A percentile compares a stretch with the other conserved stretches of the same genome.
Conservation (phyloP, 2,113 vertebrate species). For the Pituophis catenifer region DNA sequence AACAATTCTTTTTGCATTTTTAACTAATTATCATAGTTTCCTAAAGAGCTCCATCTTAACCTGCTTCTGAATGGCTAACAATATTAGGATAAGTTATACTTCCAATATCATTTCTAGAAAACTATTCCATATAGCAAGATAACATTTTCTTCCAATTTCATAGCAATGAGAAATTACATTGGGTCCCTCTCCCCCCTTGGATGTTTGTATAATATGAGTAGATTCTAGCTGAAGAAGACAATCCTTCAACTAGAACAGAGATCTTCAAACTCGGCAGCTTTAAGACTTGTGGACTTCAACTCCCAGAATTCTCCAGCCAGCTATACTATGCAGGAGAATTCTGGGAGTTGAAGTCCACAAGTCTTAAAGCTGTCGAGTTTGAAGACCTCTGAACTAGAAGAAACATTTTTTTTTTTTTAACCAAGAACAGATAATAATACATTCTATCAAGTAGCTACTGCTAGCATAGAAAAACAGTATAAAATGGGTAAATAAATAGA, state of each 20-base stretch:
- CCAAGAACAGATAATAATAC: neutral
- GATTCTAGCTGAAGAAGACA: neutral
- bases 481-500: neutral
- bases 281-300: no score
- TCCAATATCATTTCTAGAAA: neutral
- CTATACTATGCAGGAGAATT: no score
- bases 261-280: no score
- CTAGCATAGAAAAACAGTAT: neutral
- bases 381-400: no score
- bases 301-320: no score
- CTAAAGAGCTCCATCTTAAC: neutral
- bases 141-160: neutral
- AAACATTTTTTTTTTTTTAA: no score
- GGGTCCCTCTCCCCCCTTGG: neutral
- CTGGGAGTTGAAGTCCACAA: no score
- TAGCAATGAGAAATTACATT: neutral
- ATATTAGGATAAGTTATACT: neutral
- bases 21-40: neutral
- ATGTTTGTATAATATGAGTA: neutral
- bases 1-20: neutral
- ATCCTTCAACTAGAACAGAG: neutral
- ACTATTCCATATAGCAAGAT: neutral
- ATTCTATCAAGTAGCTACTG: neutral
- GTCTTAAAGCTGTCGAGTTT: no score
- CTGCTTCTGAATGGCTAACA: neutral